A percentile compares a stretch with the other conserved stretches of the same genome.
phyloP scores from a whole-genome alignment of 2,888 invertebrate species.

The Eupithecia subfuscata region DNA sequence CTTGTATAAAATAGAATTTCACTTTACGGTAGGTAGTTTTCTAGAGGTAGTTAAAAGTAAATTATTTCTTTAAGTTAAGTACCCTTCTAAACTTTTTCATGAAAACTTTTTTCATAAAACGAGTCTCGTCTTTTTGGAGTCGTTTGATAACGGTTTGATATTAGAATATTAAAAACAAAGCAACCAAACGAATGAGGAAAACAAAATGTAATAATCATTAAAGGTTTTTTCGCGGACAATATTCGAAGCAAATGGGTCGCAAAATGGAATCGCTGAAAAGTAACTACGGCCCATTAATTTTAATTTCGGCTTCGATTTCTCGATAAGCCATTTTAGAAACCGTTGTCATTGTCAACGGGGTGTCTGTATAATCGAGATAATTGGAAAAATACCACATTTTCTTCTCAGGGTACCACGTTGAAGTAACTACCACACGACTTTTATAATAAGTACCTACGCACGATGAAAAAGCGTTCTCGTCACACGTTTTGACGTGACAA shows the following conservation, averaged over 20 bases:
- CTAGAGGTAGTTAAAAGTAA: not conserved
- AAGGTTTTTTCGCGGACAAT: slow-evolving; percentile 20
- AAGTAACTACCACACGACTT: not conserved
- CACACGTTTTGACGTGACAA: no score
- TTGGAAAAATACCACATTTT: slow-evolving; percentile 13
- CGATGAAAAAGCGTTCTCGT: not conserved
- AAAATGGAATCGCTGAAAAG: slow-evolving; percentile 30
- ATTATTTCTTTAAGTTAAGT: not conserved
- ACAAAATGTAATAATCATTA: slow-evolving; percentile 12
- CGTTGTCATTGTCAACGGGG: slow-evolving; percentile 27
- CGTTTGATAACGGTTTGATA: not conserved
- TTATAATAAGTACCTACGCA: not conserved
- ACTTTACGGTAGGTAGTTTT: not conserved
- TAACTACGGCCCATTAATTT: slow-evolving; percentile 28
- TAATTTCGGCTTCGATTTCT: slow-evolving; percentile 24
- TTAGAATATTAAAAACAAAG: slow-evolving; percentile 7
- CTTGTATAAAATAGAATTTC: no score
- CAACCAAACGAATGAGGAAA: slow-evolving; percentile 10
- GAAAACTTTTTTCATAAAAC: slow-evolving; percentile 2
- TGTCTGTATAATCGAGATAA: slow-evolving; percentile 22
- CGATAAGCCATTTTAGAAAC: slow-evolving; percentile 28
- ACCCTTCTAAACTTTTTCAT: not conserved
- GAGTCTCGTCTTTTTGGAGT: not conserved
- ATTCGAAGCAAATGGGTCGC: slow-evolving; percentile 26
- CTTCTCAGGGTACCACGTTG: not conserved